Evolutionary conservation across 2,113 vertebrate species (phyloP).

Genomic region (Passer domesticus): DNA sequence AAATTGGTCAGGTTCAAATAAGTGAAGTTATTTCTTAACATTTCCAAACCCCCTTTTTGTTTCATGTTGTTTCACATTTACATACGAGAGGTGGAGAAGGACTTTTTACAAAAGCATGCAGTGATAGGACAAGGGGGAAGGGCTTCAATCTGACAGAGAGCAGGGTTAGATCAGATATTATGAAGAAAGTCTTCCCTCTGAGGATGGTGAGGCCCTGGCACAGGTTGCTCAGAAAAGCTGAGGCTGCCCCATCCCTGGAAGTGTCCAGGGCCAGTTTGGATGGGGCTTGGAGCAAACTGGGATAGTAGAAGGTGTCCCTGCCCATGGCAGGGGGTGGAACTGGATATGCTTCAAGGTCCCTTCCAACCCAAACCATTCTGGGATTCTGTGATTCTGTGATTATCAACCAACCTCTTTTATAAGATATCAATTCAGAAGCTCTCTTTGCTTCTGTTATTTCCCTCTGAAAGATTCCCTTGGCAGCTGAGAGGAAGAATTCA

Average conservation of each 20-base stretch:
- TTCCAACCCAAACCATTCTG: neutral
- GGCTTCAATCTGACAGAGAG: neutral
- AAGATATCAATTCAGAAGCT: neutral
- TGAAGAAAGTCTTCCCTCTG: neutral
- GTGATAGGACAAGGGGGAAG: neutral
- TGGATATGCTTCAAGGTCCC: neutral
- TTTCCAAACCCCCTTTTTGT: neutral
- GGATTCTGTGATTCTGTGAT: neutral
- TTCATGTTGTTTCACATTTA: neutral
- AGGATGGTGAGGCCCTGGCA: neutral
- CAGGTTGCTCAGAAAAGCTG: neutral
- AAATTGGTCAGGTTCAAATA: neutral
- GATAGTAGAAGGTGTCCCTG: neutral
- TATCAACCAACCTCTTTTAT: neutral
- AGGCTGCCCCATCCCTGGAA: neutral
- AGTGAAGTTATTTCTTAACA: neutral
- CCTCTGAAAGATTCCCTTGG: neutral
- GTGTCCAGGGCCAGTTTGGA: neutral
- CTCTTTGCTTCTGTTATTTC: neutral
- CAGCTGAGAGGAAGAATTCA: neutral
- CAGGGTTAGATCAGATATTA: neutral
- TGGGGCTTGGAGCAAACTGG: rapidly evolving
- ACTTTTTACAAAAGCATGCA: neutral
- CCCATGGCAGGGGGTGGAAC: neutral
- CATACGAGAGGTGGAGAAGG: neutral